These are phyloP conservation scores for Polyploca ridens DNA, from an alignment of 2,888 invertebrate genomes.

Conservation along the genomic window DNA sequence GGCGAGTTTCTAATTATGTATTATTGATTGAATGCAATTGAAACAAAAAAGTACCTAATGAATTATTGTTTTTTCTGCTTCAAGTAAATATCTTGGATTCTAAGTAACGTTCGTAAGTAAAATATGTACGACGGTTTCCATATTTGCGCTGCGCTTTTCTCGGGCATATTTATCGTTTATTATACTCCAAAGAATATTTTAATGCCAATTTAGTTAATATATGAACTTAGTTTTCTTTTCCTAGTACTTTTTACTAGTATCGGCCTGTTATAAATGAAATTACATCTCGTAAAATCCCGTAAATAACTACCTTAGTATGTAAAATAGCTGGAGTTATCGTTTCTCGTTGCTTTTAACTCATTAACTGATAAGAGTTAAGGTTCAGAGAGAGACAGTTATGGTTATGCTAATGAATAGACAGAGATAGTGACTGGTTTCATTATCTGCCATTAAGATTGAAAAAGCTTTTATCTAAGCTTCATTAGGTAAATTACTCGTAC, in stretches of 20 bases:
- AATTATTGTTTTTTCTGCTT: no score
- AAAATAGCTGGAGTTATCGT: neutral
- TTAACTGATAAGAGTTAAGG: conserved; percentile 36
- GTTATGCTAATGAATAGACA: conserved; percentile 40
- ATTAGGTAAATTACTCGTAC: conserved; percentile 32
- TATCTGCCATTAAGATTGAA: conserved; percentile 26
- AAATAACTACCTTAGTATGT: neutral
- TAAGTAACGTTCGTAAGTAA: no score
- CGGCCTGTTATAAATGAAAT: neutral
- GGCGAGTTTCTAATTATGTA: no score
- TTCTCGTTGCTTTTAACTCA: conserved; percentile 29
- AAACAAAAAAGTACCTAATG: no score
- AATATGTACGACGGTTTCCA: no score
- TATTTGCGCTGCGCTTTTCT: no score
- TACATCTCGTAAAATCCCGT: neutral
- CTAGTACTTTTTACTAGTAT: neutral
- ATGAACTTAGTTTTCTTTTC: neutral
- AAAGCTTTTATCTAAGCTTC: conserved; percentile 30
- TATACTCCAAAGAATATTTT: no score
- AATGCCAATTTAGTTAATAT: no score
- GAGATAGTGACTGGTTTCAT: conserved; percentile 29
- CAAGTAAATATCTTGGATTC: no score
- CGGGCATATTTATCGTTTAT: no score
- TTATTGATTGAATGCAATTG: no score
- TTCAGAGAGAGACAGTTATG: conserved; percentile 38